These are phyloP conservation scores for Ectemnius cavifrons DNA, from an alignment of 2,888 invertebrate species.

Conservation along the genomic window DNA sequence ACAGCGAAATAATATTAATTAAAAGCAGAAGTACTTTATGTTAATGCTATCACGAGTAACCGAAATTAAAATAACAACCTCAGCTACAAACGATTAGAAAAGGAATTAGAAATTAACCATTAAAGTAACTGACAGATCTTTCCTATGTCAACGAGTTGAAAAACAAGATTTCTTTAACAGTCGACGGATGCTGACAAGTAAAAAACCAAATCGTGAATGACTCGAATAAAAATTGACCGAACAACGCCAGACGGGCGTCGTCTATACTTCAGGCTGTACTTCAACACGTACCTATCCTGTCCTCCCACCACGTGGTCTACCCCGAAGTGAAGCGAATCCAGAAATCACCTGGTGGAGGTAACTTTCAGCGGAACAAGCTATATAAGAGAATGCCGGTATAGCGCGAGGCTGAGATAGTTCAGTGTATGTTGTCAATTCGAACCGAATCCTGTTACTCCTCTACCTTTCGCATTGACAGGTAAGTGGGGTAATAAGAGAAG, in stretches of 20 bases:
- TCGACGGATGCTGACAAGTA: no score
- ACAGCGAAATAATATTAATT: no score
- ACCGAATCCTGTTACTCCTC: constrained; percentile 63
- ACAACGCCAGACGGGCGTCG: neutral
- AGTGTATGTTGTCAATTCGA: constrained; percentile 71
- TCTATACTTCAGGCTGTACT: neutral
- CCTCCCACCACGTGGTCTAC: constrained; percentile 54
- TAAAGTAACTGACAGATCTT: no score
- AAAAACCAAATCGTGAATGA: no score
- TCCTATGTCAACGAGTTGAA: no score
- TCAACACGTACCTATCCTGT: constrained; percentile 16
- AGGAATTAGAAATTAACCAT: no score
- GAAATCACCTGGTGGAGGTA: constrained; percentile 71
- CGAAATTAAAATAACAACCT: no score
- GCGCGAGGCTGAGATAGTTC: constrained; percentile 73
- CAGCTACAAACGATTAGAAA: no score
- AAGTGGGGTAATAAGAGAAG: constrained; percentile 46
- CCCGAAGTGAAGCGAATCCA: constrained; percentile 46
- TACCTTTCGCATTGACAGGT: constrained; percentile 60
- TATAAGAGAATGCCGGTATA: constrained; percentile 74
- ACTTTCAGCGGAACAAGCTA: constrained; percentile 75
- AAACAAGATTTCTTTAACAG: no score
- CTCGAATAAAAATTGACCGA: neutral
- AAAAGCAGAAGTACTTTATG: no score
- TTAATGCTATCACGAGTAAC: no score